Base-by-base conservation (phyloP, 2,113 vertebrate genomes). In the Xenus cinereus region DNA sequence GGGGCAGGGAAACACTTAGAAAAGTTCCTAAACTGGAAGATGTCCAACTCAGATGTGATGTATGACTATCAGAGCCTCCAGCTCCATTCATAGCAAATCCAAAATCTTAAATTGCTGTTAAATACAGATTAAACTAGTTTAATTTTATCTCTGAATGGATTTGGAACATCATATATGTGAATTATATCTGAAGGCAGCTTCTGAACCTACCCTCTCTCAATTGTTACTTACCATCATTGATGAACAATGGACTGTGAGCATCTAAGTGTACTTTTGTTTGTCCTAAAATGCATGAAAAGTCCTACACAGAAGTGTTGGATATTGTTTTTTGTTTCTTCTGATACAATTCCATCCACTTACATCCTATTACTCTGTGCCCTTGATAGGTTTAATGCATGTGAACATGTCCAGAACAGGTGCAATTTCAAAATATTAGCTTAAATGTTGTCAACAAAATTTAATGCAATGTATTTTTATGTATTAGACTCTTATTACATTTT, bases 261-360 rank as follows among this genome's bases (percentile, higher is more conserved):
- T 14, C 51, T 41, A 46, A 63, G 2, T 37, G 4, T 17, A 23
- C 7, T 27, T 78, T 39, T 48, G 5, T 64, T 50, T 32, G 6
- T 10, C 23, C 51, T 48, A 27, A 78, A 63, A 12, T 28, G 82
- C 63, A 37, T 51, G 4, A 14, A 30, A 68, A 30, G 2, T 69
- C 16, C 23, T 53, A 23, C 4, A 59, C 2, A 68, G 46, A 57
- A 2, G 2, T 37, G 4, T 46, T 0, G 0, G 35, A 20, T 48
- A 46, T 26, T 41, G 32, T 56, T 73, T 86, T 24, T 72, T 67
- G 9, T 60, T 72, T 4, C 7, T 73, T 57, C 46, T 56, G 5
- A 48, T 67, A 37, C 6, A 45, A 67, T 68, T 56, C 6, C 5
- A 14, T 26, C 17, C 0, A 14, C 7, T 56, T 62, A 50, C 5